phyloP scores from a whole-genome alignment of 2,888 invertebrate genomes.

The Onthophagus sagittarius region DNA sequence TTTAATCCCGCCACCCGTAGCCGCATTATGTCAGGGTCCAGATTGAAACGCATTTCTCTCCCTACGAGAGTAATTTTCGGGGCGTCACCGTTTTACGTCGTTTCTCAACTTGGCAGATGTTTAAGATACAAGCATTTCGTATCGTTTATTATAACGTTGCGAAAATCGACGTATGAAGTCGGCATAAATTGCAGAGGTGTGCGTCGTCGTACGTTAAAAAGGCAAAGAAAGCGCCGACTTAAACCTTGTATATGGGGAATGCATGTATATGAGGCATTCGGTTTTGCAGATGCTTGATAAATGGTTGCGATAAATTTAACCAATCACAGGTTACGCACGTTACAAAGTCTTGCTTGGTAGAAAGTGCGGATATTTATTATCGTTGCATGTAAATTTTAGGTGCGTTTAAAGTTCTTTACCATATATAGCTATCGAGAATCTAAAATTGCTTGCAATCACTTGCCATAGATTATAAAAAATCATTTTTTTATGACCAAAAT shows the following conservation, averaged over 20 bases:
- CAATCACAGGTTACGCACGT: not conserved
- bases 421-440: not conserved
- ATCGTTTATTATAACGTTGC: not conserved
- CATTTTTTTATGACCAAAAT: not conserved
- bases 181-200: not conserved
- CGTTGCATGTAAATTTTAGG: not conserved
- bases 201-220: not conserved
- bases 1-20: not conserved
- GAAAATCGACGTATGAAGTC: not conserved
- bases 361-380: constrained; percentile 1
- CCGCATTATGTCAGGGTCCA: not conserved
- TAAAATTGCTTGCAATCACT: not conserved
- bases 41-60: not conserved
- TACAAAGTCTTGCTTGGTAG: not conserved
- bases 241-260: not conserved
- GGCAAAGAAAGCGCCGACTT: not conserved
- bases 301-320: constrained; percentile 1
- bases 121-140: not conserved
- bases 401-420: not conserved
- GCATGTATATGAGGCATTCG: not conserved
- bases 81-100: not conserved
- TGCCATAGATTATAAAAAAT: not conserved
- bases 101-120: not conserved
- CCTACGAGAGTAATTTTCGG: not conserved
- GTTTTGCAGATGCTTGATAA: not conserved